Base-by-base conservation (phyloP, 2,113 vertebrate genomes). In the Labrus mixtus region DNA sequence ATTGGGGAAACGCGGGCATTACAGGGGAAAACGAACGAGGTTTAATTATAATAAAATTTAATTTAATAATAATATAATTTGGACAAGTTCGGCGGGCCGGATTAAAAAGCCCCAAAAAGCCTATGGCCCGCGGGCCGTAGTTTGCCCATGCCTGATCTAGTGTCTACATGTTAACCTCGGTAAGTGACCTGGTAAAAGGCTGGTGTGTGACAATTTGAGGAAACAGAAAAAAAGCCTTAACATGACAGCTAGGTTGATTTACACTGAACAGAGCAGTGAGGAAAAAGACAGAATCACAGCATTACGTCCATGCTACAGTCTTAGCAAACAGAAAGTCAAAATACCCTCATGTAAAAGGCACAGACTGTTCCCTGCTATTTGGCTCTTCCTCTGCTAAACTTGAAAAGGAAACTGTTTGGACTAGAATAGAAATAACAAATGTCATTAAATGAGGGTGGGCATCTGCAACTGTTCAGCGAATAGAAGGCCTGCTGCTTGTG, bases 401-500 rank as follows among this genome's bases (percentile, higher is more conserved):
- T 82, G 69, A 85, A 83, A 69, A 71, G 75, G 63, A 78, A 79
- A 69, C 76, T 39, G 67, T 87, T 69, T 70, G 66, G 83, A 88
- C 75, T 85, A 62, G 87, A 91, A 90, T 76, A 84, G 81, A 86
- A 91, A 88, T 81, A 91, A 89, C 84, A 92, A 88, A 85, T 71
- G 73, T 82, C 61, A 84, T 78, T 85, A 87, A 83, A 83, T 81
- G 60, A 78, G 75, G 57, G 22, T 75, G 81, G 81, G 76, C 66
- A 64, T 60, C 73, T 57, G 84, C 68, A 73, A 87, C 84, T 87
- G 85, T 73, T 85, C 74, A 79, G 64, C 85, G 71, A 85, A 82
- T 68, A 68, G 87, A 84, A 61, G 88, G 76, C 76, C 82, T 91
- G 85, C 90, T 91, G 90, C 78, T 68, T 85, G 86, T 11, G 6